phyloP scores from a whole-genome alignment of 2,113 vertebrate genomes.

The Ursus arctos region DNA sequence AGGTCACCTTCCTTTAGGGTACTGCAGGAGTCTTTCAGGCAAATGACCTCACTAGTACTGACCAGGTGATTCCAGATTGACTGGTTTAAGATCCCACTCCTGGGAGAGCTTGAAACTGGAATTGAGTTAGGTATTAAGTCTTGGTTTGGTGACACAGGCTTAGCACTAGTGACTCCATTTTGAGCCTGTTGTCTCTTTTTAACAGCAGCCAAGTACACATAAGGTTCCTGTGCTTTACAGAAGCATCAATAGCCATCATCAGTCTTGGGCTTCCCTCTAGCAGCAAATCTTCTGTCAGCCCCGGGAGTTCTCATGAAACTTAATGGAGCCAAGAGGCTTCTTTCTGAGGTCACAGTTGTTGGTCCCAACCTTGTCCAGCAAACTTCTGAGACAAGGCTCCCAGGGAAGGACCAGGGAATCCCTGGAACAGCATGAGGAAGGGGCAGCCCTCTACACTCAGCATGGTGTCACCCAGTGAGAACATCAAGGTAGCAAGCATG shows the following conservation, averaged over 20 bases:
- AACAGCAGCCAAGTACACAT: background rate
- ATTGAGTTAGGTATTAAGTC: background rate
- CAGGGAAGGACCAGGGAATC: background rate
- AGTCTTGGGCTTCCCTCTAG: background rate
- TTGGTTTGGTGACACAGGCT: background rate
- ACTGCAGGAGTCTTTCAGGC: background rate
- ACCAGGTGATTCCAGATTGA: background rate
- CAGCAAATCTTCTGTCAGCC: background rate
- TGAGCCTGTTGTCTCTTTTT: background rate
- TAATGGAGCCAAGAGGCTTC: background rate
- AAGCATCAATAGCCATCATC: background rate
- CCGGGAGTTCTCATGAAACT: background rate
- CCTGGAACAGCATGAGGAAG: background rate
- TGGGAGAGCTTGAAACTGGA: background rate
- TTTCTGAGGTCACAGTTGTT: background rate
- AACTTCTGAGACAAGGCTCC: background rate
- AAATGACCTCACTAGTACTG: background rate
- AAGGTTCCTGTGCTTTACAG: background rate
- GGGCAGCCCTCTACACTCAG: background rate
- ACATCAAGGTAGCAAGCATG: background rate
- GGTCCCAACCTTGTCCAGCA: background rate
- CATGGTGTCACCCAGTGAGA: accelerated
- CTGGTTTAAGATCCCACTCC: background rate
- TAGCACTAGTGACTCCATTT: background rate
- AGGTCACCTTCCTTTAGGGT: background rate